Evolutionary conservation across 2,888 invertebrate genomes (phyloP).

Genomic region (Lacanobia oleracea): DNA sequence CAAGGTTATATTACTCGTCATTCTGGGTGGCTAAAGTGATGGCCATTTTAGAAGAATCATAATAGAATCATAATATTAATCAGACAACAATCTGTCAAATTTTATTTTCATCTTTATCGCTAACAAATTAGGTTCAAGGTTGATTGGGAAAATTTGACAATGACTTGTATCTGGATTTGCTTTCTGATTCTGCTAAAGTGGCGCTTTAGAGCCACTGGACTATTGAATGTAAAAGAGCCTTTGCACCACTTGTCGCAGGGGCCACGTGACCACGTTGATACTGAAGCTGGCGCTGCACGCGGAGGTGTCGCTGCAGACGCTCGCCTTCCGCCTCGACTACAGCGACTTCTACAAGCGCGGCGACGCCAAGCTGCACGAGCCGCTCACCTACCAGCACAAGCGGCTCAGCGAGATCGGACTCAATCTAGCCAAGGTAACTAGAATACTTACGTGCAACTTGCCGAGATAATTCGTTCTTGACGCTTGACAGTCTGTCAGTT

Average conservation of each 20-base stretch:
- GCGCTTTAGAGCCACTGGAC: too few relatives aligned
- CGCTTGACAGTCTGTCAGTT: background rate
- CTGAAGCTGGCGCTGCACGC: slow-evolving; percentile 95
- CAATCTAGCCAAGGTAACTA: slow-evolving; percentile 79
- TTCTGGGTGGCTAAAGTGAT: too few relatives aligned
- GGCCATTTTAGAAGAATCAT: too few relatives aligned
- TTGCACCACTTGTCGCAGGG: slow-evolving; percentile 85
- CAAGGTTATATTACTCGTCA: too few relatives aligned
- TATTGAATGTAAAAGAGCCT: background rate
- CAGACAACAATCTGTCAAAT: too few relatives aligned
- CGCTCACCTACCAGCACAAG: slow-evolving; percentile 92
- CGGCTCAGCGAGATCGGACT: slow-evolving; percentile 90
- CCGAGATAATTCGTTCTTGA: background rate
- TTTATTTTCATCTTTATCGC: too few relatives aligned
- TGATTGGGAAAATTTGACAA: too few relatives aligned
- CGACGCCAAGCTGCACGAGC: slow-evolving; percentile 94
- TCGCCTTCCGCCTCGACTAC: slow-evolving; percentile 98
- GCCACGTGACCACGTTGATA: slow-evolving; percentile 96
- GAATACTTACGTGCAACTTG: background rate
- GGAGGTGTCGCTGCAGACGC: slow-evolving; percentile 96
- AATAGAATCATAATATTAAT: too few relatives aligned
- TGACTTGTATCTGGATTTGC: too few relatives aligned
- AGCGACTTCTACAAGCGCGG: slow-evolving; percentile 98
- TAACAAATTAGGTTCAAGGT: too few relatives aligned
- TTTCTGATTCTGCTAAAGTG: too few relatives aligned